Evolutionary conservation across 2,888 invertebrate species (phyloP), one percentile per base, ranked within the genome.

Genomic region (Hypomecis atomaria): DNA sequence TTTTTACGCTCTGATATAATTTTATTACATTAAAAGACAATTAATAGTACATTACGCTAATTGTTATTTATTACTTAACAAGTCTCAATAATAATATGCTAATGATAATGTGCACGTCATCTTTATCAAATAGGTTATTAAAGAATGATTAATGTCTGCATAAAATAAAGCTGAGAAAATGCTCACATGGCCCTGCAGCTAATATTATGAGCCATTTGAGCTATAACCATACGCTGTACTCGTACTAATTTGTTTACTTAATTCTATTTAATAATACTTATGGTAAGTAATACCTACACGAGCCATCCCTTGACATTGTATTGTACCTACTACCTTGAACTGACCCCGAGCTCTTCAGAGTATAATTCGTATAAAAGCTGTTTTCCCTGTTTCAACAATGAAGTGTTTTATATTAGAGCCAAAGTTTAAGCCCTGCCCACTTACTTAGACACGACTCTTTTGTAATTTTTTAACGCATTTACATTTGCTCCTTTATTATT

Each of bases 281-380:
- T 9, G 23, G n/a, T 40, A 48, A 56, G n/a, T n/a, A n/a, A n/a
- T n/a, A n/a, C n/a, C n/a, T 60, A 52, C 36, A 36, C 11, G 47
- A 50, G 6, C 11, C 49, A 40, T 60, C 40, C 44, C 53, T 44
- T 61, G 52, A 37, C 60, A 45, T 58, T 44, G 44, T 45, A 44
- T 34, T 36, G 23, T 8, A 37, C n/a, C n/a, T n/a, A n/a, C 5
- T n/a, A 45, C 67, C 67, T 67, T 67, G 70, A 62, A 48, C 42
- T 50, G 66, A 52, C 62, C 64, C 38, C 67, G 67, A 65, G 59
- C 45, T 67, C 53, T 45, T 48, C 50, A 37, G n/a, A 56, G 42
- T 43, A 10, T 50, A 11, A n/a, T 9, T n/a, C 8, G 5, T 33
- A 33, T 42, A 33, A 52, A 33, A 34, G 11, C n/a, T 5, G 53